Evolutionary conservation across 2,797 vertebrate species (phyloP).

Genomic region (Rhinatrema bivittatum): DNA sequence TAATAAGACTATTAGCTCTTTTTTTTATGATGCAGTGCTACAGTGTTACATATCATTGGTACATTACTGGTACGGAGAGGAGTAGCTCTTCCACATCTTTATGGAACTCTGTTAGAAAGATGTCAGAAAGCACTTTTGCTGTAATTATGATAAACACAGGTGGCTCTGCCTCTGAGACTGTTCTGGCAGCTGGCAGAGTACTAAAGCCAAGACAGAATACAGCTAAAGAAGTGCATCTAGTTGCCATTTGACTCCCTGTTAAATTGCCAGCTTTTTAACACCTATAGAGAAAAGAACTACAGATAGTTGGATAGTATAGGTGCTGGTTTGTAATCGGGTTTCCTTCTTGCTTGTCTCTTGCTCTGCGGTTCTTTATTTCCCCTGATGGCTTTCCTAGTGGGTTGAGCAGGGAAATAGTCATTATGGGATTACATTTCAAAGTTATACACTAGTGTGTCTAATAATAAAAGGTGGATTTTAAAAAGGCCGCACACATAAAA

Average conservation of each 20-base stretch:
- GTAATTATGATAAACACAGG: slow-evolving; percentile 21
- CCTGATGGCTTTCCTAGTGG: too few relatives aligned
- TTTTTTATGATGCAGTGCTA: too few relatives aligned
- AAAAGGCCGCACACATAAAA: too few relatives aligned
- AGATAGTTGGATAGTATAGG: slow-evolving; percentile 37
- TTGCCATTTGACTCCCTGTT: slow-evolving; percentile 41
- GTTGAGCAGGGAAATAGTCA: too few relatives aligned
- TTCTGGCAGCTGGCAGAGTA: slow-evolving; percentile 31
- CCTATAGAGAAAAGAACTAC: too few relatives aligned
- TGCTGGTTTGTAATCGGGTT: slow-evolving; percentile 29
- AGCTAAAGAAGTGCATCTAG: slow-evolving; percentile 39
- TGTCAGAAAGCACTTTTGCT: slow-evolving; percentile 22
- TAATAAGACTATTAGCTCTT: too few relatives aligned
- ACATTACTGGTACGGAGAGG: too few relatives aligned
- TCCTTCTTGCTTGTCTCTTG: slow-evolving; percentile 14
- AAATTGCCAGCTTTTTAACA: slow-evolving; percentile 39
- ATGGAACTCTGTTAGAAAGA: slow-evolving; percentile 23
- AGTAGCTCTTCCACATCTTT: slow-evolving; percentile 6
- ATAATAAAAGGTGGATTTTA: too few relatives aligned
- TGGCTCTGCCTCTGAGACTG: slow-evolving; percentile 29
- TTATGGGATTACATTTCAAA: too few relatives aligned
- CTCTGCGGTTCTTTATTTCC: neutral
- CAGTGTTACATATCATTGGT: too few relatives aligned
- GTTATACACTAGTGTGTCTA: too few relatives aligned
- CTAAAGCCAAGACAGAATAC: too few relatives aligned